Evolutionary conservation across 2,888 invertebrate genomes (phyloP).

Genomic region (Cylloceria caligata): DNA sequence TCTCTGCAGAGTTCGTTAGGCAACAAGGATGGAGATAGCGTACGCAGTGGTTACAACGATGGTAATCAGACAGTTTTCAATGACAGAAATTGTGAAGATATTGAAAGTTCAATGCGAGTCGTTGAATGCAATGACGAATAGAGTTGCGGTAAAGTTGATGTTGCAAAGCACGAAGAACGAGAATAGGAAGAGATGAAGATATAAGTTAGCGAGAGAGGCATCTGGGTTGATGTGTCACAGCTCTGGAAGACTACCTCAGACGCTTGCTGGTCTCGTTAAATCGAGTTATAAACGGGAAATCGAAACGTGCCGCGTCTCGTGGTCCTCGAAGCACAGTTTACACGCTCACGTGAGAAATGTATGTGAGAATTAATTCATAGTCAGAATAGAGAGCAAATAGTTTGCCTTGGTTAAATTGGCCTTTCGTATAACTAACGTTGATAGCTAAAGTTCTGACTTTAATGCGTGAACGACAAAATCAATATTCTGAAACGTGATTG

Average conservation of each 20-base stretch:
- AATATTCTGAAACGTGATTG: conserved; percentile 15
- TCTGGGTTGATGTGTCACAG: neutral
- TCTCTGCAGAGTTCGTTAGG: too few relatives aligned
- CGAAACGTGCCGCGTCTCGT: conserved; percentile 48
- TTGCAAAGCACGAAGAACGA: neutral
- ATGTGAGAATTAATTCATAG: conserved; percentile 41
- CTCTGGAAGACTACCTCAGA: conserved; percentile 10
- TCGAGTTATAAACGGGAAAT: conserved; percentile 62
- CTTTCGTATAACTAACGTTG: conserved; percentile 23
- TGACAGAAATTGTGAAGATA: neutral
- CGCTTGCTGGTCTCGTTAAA: conserved; percentile 60
- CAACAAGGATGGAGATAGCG: too few relatives aligned
- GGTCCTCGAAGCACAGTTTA: conserved; percentile 12
- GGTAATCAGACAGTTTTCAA: neutral
- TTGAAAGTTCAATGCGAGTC: neutral
- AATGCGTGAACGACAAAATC: conserved; percentile 18
- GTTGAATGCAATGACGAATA: neutral
- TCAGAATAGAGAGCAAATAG: conserved; percentile 27
- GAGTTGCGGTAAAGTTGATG: neutral
- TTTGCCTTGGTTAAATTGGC: conserved; percentile 29
- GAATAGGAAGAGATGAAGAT: conserved; percentile 16
- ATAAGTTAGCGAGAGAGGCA: neutral
- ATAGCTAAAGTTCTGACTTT: conserved; percentile 18
- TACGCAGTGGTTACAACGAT: too few relatives aligned
- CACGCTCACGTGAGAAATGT: conserved; percentile 25